Percentiles rank a stretch among this genome's conserved stretches.
These are phyloP conservation scores for Melanaphis sacchari DNA, from an alignment of 1,140 invertebrate genomes.

Conservation along the genomic window DNA sequence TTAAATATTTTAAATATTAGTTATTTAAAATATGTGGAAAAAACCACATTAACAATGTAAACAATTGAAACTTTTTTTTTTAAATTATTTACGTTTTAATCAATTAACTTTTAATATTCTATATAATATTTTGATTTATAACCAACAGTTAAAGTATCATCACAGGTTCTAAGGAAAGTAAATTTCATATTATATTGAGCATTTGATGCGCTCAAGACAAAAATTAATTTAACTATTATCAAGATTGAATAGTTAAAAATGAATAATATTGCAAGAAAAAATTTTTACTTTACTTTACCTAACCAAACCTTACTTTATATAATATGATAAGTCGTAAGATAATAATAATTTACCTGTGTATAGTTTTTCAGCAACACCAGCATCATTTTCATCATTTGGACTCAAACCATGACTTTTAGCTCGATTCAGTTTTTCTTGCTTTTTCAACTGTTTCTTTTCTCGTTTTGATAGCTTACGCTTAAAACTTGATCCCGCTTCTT, in stretches of 20 bases:
- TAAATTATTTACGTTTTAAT: too few relatives aligned
- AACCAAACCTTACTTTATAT: too few relatives aligned
- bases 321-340: neutral
- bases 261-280: neutral
- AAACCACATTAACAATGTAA: too few relatives aligned
- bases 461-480: conserved; percentile 95
- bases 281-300: neutral
- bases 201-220: neutral
- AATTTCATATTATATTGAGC: neutral
- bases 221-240: neutral
- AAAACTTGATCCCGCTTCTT: conserved; percentile 73
- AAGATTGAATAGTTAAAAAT: neutral
- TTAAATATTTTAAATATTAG: neutral
- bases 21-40: neutral
- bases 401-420: conserved; percentile 71
- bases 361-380: conserved; percentile 87
- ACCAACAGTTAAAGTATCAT: too few relatives aligned
- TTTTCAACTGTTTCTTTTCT: conserved; percentile 98
- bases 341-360: conserved; percentile 80
- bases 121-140: too few relatives aligned
- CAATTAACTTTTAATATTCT: too few relatives aligned
- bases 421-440: conserved; percentile 90
- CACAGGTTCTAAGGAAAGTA: too few relatives aligned
- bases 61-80: too few relatives aligned
- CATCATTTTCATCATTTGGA: conserved; percentile 70